Conservation (phyloP, 2,113 vertebrate genomes). For the Columbina picui region DNA sequence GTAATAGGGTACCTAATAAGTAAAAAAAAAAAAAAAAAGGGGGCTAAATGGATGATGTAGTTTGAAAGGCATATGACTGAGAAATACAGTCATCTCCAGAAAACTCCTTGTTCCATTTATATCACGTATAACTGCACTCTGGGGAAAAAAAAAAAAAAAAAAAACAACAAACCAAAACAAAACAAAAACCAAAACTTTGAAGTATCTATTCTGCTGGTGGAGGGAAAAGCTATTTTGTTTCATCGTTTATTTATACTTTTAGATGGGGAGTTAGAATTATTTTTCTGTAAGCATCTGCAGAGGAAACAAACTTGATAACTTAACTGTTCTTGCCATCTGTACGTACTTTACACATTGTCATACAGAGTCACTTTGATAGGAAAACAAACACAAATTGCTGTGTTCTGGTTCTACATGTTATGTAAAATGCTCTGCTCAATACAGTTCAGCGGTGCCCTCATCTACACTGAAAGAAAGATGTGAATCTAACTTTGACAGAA, state of each 20-base stretch:
- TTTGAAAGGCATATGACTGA: background rate
- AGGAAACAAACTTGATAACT: constrained; percentile 33
- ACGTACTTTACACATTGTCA: constrained; percentile 45
- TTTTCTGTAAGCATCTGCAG: constrained; percentile 12
- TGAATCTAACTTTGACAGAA: constrained; percentile 20
- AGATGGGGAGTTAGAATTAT: background rate
- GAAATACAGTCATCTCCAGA: background rate
- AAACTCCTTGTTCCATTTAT: background rate
- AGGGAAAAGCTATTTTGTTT: constrained; percentile 24
- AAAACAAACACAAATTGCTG: constrained; percentile 35
- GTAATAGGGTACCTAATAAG: background rate
- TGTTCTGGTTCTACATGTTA: background rate
- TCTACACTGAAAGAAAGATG: background rate
- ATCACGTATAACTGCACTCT: fast-evolving
- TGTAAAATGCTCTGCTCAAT: constrained; percentile 2
- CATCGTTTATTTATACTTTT: constrained; percentile 11
- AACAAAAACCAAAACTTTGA: too few relatives aligned
- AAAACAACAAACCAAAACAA: too few relatives aligned
- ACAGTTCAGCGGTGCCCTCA: background rate
- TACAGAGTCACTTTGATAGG: background rate
- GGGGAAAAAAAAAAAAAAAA: background rate
- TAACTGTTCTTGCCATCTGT: constrained; percentile 50
- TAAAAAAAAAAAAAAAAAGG: background rate
- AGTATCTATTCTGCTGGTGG: background rate
- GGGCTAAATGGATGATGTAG: background rate